Conservation (phyloP, 2,113 vertebrate species). For the Zingel zingel region DNA sequence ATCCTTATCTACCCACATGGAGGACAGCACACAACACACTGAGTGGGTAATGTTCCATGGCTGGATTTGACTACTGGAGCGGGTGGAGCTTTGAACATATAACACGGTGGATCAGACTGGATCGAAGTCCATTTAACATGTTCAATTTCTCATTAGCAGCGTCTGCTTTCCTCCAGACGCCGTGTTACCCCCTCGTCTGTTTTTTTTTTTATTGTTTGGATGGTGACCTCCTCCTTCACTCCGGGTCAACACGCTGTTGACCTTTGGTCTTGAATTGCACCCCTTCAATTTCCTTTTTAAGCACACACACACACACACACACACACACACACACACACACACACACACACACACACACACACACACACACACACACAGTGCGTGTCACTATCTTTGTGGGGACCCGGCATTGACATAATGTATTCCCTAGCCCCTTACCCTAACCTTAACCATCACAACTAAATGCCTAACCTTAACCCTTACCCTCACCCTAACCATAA, state of each 20-base stretch:
- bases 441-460: too few relatives aligned
- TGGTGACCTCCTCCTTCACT: slow-evolving; percentile 11
- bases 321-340: too few relatives aligned
- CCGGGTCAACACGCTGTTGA: slow-evolving; percentile 62
- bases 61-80: neutral
- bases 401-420: too few relatives aligned
- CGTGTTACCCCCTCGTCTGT: neutral
- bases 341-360: too few relatives aligned
- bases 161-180: neutral
- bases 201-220: neutral
- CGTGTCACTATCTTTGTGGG: too few relatives aligned
- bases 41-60: neutral
- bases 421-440: too few relatives aligned
- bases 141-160: slow-evolving; percentile 38
- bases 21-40: neutral
- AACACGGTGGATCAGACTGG: neutral
- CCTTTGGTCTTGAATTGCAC: slow-evolving; percentile 46
- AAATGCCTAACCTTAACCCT: too few relatives aligned
- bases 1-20: neutral
- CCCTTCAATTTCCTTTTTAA: slow-evolving; percentile 49
- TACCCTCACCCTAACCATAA: too few relatives aligned
- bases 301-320: neutral
- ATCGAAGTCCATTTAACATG: neutral
- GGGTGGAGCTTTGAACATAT: neutral
- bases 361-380: too few relatives aligned